phyloP scores from a whole-genome alignment of 2,888 invertebrate genomes.

The Mesorhabditis belari region DNA sequence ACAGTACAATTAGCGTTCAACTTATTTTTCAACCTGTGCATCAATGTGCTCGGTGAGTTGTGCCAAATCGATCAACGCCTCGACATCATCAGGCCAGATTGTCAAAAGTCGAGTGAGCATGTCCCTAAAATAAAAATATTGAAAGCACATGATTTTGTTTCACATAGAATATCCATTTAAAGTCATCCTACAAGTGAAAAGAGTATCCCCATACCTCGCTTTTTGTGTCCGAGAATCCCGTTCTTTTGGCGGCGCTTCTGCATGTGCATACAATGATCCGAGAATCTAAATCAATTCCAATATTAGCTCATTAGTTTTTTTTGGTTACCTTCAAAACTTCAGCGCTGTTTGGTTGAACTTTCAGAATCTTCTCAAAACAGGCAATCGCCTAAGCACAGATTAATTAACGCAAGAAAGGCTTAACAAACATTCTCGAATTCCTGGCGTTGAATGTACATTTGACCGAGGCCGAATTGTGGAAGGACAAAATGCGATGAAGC shows the following conservation, averaged over 20 bases:
- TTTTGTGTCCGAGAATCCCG: slow-evolving; percentile 23
- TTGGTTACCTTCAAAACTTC: slow-evolving; percentile 93
- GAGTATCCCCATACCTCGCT: neutral
- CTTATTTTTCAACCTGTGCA: slow-evolving; percentile 58
- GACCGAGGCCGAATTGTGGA: slow-evolving; percentile 94
- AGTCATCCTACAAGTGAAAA: no score
- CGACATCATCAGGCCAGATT: slow-evolving; percentile 94
- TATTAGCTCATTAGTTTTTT: neutral
- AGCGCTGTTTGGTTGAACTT: slow-evolving; percentile 92
- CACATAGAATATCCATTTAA: no score
- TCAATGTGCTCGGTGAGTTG: slow-evolving; percentile 95
- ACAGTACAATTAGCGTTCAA: neutral
- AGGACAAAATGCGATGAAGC: slow-evolving; percentile 87
- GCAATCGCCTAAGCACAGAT: slow-evolving; percentile 73
- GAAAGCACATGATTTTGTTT: no score
- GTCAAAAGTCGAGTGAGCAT: slow-evolving; percentile 86
- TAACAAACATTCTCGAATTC: slow-evolving; percentile 69
- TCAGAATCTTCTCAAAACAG: slow-evolving; percentile 96
- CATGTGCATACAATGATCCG: slow-evolving; percentile 81
- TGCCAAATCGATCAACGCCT: slow-evolving; percentile 86
- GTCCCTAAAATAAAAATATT: no score
- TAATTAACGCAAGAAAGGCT: neutral
- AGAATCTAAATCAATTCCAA: slow-evolving; percentile 65
- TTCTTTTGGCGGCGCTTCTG: slow-evolving; percentile 26
- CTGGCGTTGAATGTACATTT: slow-evolving; percentile 96